Base-by-base conservation (phyloP, 1,140 invertebrate genomes). In the Neotoxoptera formosana region DNA sequence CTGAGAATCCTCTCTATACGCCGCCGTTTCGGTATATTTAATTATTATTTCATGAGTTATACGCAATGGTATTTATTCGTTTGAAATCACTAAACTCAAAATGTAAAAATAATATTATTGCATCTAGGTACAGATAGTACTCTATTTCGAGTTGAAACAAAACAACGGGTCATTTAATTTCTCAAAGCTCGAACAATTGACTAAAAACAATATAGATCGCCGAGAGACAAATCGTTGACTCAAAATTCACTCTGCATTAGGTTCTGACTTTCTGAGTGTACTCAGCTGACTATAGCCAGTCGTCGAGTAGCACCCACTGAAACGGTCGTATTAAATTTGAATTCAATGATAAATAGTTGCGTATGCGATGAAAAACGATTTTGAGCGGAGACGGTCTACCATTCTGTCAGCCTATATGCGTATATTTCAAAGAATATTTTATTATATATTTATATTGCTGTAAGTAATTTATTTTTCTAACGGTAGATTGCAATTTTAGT, bases 341-440 rank as follows among this genome's bases (percentile, higher is more conserved):
- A 76, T 76, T 76, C 60, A 34, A 76, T 76, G 60, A 76, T 76
- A 76, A 76, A 76, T 34, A 4, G 14, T 76, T 20, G 60, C n/a
- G n/a, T n/a, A 76, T 17, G 60, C 30, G 1, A 67, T n/a, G 60
- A 76, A 76, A 76, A 76, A n/a, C 3, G 30, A 76, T n/a, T n/a
- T 2, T n/a, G 60, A 76, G 30, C 14, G 17, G 6, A 76, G 11
- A 76, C 60, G 30, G 14, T 67, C 4, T 34, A 67, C n/a, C 30
- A 76, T 76, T 76, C 60, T 76, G 60, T 76, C 60, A 76, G 30
- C 14, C n/a, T n/a, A n/a, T 67, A n/a, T n/a, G n/a, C n/a, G n/a
- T n/a, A 30, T 76, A 76, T 76, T 76, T 76, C 30, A n/a, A n/a
- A n/a, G 60, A n/a, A n/a, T 67, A 67, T 67, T 76, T 76, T 76